Evolutionary conservation across 2,888 invertebrate species (phyloP).

Genomic region (Mycalesis mineus): DNA sequence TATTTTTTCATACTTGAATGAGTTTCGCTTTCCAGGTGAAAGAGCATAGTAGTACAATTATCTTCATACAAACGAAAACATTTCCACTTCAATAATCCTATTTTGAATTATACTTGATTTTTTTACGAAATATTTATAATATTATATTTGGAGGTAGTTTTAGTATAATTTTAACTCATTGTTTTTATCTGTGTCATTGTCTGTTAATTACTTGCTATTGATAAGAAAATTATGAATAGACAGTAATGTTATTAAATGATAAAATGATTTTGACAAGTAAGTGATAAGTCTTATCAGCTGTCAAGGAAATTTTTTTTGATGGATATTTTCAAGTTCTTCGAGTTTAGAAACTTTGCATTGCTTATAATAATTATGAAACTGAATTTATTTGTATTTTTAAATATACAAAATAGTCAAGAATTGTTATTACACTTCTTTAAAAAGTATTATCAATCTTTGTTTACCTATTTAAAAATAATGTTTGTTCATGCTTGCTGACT

Average conservation of each 20-base stretch:
- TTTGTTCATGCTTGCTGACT: too few relatives aligned
- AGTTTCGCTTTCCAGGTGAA: constrained; percentile 30
- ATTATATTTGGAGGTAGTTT: not conserved
- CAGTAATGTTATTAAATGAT: not conserved
- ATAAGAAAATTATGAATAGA: constrained; percentile 14
- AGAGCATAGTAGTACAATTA: constrained; percentile 30
- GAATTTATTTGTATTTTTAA: too few relatives aligned
- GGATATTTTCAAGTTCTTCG: constrained; percentile 9
- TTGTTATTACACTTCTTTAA: too few relatives aligned
- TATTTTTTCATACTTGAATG: constrained; percentile 34
- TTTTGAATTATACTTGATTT: not conserved
- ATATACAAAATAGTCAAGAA: too few relatives aligned
- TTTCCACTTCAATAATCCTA: not conserved
- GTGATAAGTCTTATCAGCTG: constrained; percentile 23
- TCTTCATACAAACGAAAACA: constrained; percentile 24
- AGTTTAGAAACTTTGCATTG: not conserved
- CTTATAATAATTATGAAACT: not conserved
- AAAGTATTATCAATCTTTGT: too few relatives aligned
- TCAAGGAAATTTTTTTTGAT: constrained; percentile 12
- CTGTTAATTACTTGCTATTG: constrained; percentile 6
- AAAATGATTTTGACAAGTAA: too few relatives aligned
- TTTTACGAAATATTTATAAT: not conserved
- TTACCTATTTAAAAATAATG: too few relatives aligned
- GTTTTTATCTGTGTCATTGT: constrained; percentile 14
- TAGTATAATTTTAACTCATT: not conserved